These are phyloP conservation scores for Anastatus disparis DNA, from an alignment of 1,140 invertebrate species.

Conservation along the genomic window DNA sequence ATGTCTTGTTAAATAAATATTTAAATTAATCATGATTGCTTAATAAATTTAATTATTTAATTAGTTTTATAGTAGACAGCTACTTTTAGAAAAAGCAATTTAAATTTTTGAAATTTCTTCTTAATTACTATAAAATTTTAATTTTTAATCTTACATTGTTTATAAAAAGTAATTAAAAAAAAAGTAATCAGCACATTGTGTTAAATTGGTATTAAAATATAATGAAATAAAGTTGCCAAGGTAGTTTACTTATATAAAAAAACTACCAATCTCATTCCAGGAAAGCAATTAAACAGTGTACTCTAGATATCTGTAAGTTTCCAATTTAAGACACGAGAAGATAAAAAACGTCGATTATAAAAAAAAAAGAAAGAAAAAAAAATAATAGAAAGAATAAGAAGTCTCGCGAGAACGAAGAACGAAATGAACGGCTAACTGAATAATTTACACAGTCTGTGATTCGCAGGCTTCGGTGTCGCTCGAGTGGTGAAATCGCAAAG, in stretches of 20 bases:
- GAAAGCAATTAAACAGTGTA: conserved; percentile 5
- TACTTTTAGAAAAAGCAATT: too few relatives aligned
- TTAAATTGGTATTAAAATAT: too few relatives aligned
- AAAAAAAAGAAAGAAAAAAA: neutral
- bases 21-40: too few relatives aligned
- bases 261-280: neutral
- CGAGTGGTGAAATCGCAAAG: conserved; percentile 2
- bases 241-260: neutral
- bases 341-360: conserved; percentile 5
- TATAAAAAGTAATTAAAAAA: too few relatives aligned
- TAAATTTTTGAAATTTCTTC: too few relatives aligned
- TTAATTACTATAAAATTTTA: too few relatives aligned
- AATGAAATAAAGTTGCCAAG: neutral
- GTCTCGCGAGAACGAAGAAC: neutral
- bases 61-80: too few relatives aligned
- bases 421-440: neutral
- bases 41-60: too few relatives aligned
- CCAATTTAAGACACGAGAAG: conserved; percentile 6
- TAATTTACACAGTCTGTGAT: conserved; percentile 10
- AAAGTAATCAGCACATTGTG: too few relatives aligned
- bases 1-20: too few relatives aligned
- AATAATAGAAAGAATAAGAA: neutral
- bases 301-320: neutral
- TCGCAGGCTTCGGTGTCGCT: neutral
- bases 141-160: too few relatives aligned